phyloP scores from a whole-genome alignment of 2,113 vertebrate genomes.

The Rhombomys opimus region DNA sequence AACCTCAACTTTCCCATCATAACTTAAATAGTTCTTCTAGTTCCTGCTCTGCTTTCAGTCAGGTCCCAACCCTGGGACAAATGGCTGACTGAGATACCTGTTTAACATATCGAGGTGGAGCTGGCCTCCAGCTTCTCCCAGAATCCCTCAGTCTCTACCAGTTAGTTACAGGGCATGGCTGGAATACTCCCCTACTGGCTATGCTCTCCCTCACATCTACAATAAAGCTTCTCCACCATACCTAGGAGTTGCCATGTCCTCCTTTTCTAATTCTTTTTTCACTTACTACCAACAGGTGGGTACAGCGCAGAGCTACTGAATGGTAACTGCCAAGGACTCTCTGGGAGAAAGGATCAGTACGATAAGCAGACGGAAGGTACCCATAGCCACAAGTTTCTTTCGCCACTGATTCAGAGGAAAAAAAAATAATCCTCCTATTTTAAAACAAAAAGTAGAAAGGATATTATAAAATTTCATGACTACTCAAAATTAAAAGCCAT shows the following conservation, averaged over 20 bases:
- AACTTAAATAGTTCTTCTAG: slow-evolving; percentile 27
- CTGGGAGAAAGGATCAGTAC: background rate
- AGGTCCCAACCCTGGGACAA: background rate
- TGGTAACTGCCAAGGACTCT: background rate
- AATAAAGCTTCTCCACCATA: background rate
- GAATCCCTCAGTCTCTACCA: background rate
- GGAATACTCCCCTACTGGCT: background rate
- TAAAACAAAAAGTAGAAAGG: background rate
- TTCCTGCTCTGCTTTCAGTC: background rate
- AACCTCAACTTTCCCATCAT: background rate
- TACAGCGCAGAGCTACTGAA: background rate
- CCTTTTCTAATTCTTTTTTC: background rate
- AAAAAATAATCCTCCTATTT: background rate
- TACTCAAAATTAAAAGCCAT: slow-evolving; percentile 33
- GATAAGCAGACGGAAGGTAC: background rate
- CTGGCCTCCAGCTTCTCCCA: background rate
- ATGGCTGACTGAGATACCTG: background rate
- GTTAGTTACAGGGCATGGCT: background rate
- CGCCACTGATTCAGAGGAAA: background rate
- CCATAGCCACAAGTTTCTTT: background rate
- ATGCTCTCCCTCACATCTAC: background rate
- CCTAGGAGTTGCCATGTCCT: background rate
- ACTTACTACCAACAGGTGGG: background rate
- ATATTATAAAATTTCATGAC: background rate
- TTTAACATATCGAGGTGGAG: background rate